Percentiles rank a stretch among this genome's conserved stretches.
Conservation (phyloP, 2,888 invertebrate genomes). For the Galerucella calmariensis region DNA sequence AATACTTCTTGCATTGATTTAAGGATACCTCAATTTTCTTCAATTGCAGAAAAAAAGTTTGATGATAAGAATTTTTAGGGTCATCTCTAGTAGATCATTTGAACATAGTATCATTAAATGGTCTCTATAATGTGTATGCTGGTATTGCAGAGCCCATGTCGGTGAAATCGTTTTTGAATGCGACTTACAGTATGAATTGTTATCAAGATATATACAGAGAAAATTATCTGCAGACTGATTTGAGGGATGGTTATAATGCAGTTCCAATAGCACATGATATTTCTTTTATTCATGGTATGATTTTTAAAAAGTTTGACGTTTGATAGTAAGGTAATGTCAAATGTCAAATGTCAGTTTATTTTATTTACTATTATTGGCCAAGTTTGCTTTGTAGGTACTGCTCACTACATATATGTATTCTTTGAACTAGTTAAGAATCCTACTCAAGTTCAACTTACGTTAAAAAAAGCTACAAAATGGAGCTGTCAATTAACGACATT, state of each 20-base stretch:
- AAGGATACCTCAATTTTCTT: too few relatives aligned
- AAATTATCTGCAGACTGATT: not conserved
- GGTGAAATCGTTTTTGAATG: constrained; percentile 51
- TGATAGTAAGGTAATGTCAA: too few relatives aligned
- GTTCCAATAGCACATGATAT: constrained; percentile 36
- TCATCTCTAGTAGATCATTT: constrained; percentile 49
- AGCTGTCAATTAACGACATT: too few relatives aligned
- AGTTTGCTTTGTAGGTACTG: too few relatives aligned
- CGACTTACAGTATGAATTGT: constrained; percentile 48
- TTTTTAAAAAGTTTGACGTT: not conserved
- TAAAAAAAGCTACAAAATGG: too few relatives aligned
- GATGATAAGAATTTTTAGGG: constrained; percentile 38
- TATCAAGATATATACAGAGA: constrained; percentile 37
- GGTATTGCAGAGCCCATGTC: constrained; percentile 55
- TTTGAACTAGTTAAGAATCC: too few relatives aligned
- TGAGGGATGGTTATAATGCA: constrained; percentile 35
- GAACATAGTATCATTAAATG: constrained; percentile 53
- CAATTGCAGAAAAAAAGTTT: not conserved
- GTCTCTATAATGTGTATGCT: constrained; percentile 54
- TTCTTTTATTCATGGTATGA: constrained; percentile 35
- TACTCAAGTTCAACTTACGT: too few relatives aligned
- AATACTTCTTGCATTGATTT: too few relatives aligned
- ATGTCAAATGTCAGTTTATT: too few relatives aligned
- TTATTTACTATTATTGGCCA: too few relatives aligned
- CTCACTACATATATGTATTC: too few relatives aligned